Evolutionary conservation across 2,888 invertebrate genomes (phyloP).

Genomic region (Chydorus sphaericus): DNA sequence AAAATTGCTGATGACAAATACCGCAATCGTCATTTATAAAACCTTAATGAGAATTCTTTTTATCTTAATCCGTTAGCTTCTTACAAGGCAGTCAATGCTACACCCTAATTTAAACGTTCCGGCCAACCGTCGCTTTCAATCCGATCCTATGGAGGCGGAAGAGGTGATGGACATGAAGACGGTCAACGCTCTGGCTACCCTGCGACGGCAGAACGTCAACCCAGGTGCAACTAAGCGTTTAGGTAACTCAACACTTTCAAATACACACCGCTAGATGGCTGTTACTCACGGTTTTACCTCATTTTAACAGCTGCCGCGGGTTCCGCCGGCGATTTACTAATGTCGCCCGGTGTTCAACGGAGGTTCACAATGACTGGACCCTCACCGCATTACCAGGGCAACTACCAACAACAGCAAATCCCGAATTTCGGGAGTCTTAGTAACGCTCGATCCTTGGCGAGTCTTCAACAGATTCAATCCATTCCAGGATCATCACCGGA

Average conservation of each 20-base stretch:
- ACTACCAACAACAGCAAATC: not conserved
- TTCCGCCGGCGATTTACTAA: not conserved
- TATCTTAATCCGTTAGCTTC: too few species aligned
- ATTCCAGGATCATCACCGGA: not conserved
- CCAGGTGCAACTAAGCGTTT: not conserved
- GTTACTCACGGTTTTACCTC: not conserved
- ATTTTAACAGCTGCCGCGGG: not conserved
- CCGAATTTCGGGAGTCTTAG: not conserved
- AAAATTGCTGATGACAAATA: too few species aligned
- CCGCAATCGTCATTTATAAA: too few species aligned
- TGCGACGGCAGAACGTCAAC: constrained; percentile 7
- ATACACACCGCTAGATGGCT: not conserved
- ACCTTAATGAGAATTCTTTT: too few species aligned
- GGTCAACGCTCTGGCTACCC: constrained; percentile 15
- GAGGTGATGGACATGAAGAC: not conserved
- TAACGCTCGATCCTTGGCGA: not conserved
- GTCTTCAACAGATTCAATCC: not conserved
- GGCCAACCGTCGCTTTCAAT: constrained; percentile 15
- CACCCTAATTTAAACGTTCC: constrained; percentile 16
- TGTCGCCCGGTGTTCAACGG: not conserved
- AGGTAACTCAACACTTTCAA: not conserved
- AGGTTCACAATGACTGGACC: not conserved
- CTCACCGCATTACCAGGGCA: not conserved
- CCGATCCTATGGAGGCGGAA: constrained; percentile 1
- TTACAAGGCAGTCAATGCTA: too few species aligned